A percentile compares a stretch with the other conserved stretches of the same genome.
phyloP scores from a whole-genome alignment of 1,140 invertebrate genomes.

The Philaenus spumarius region DNA sequence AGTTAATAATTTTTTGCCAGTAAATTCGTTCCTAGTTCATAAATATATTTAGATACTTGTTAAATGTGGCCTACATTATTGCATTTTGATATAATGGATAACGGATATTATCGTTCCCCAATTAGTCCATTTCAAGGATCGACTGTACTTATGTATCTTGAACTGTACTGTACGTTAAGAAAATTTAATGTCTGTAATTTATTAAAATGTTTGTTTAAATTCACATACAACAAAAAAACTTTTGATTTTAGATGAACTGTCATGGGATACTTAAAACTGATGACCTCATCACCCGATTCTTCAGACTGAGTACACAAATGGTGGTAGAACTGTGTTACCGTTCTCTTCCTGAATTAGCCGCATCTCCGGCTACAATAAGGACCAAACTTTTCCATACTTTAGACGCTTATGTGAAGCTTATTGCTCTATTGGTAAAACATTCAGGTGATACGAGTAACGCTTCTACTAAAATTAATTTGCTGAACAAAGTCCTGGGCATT shows the following conservation, averaged over 20 bases:
- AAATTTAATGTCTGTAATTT: no score
- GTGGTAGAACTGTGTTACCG: conserved; percentile 94
- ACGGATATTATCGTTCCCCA: no score
- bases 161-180: no score
- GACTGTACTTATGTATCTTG: no score
- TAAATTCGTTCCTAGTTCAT: no score
- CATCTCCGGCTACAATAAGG: conserved; percentile 44
- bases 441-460: conserved; percentile 82
- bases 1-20: no score
- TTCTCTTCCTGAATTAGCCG: conserved; percentile 56
- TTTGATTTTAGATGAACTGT: conserved; percentile 74
- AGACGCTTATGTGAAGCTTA: conserved; percentile 91
- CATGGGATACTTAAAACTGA: conserved; percentile 97
- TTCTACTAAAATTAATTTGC: conserved; percentile 63
- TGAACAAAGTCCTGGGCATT: conserved; percentile 70
- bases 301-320: conserved; percentile 93
- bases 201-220: no score
- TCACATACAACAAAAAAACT: no score
- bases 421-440: conserved; percentile 94
- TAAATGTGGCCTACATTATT: no score
- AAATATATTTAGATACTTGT: no score
- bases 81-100: no score
- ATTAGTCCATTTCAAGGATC: no score
- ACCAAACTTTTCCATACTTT: conserved; percentile 92
- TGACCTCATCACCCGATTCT: conserved; percentile 94